A percentile compares a stretch with the other conserved stretches of the same genome.
phyloP scores from a whole-genome alignment of 2,113 vertebrate species.

The Eretmochelys imbricata region DNA sequence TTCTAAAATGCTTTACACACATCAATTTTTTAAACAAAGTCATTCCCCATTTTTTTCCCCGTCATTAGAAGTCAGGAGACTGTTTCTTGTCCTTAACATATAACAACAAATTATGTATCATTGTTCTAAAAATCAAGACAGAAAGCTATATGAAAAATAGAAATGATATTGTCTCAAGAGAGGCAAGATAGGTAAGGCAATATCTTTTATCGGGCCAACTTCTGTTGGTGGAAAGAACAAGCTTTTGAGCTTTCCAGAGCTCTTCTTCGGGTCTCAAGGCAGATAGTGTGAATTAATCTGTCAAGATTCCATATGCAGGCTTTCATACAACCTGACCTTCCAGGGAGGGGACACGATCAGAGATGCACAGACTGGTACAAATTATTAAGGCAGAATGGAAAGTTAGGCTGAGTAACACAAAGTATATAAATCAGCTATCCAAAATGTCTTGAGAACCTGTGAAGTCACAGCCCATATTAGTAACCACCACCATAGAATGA shows the following conservation, averaged over 20 bases:
- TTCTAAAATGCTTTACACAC: not conserved
- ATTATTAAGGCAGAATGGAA: not conserved
- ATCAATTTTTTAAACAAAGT: accelerated
- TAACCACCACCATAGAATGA: not conserved
- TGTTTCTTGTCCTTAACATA: not conserved
- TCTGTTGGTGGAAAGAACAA: not conserved
- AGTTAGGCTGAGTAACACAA: not conserved
- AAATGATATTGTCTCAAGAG: not conserved
- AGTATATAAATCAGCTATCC: not conserved
- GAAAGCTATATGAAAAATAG: not conserved
- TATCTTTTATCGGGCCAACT: not conserved
- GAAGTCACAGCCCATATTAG: not conserved
- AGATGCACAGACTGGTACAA: not conserved
- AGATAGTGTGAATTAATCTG: accelerated
- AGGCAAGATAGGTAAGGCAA: not conserved
- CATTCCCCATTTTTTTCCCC: not conserved
- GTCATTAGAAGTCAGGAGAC: not conserved
- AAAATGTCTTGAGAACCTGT: not conserved
- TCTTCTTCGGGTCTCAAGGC: not conserved
- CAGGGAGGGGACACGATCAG: not conserved
- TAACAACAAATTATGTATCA: not conserved
- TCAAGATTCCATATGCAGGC: not conserved
- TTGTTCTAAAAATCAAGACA: not conserved
- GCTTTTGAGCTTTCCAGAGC: not conserved
- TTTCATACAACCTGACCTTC: not conserved